These are phyloP conservation scores for Cladopsammia gracilis DNA, from an alignment of 64 coral and sea anemone genomes.

Conservation along the genomic window DNA sequence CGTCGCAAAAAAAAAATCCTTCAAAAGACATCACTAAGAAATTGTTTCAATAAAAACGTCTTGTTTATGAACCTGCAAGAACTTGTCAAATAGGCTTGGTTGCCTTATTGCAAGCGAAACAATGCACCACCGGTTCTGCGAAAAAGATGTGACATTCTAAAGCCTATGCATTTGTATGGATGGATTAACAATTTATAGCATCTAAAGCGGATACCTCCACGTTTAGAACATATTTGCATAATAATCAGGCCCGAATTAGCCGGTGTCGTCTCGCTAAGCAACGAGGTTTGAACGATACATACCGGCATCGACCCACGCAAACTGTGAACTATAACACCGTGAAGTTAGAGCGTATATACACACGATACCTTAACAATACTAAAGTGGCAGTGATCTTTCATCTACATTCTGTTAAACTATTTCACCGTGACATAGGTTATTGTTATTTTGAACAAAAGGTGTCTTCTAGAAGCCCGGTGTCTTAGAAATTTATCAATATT, in stretches of 20 bases:
- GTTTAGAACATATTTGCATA: conserved; percentile 49
- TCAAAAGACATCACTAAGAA: not conserved
- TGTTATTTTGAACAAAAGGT: not conserved
- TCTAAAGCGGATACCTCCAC: conserved; percentile 27
- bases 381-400: not conserved
- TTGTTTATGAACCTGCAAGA: not conserved
- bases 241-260: conserved; percentile 7
- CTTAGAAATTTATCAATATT: not conserved
- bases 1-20: not conserved
- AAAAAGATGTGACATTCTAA: not conserved
- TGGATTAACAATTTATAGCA: conserved; percentile 59
- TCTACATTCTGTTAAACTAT: not conserved
- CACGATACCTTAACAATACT: not conserved
- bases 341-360: not conserved
- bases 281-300: not conserved
- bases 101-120: not conserved
- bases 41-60: not conserved
- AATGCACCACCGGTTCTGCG: not conserved
- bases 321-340: not conserved
- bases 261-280: conserved; percentile 29
- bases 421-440: not conserved
- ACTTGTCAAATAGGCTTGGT: not conserved
- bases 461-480: conserved; percentile 8
- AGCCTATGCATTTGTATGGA: not conserved
- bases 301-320: not conserved